Evolutionary conservation across 2,888 invertebrate species (phyloP), one percentile per base, ranked within the genome.

Genomic region (Nephrocerus scutellatus): DNA sequence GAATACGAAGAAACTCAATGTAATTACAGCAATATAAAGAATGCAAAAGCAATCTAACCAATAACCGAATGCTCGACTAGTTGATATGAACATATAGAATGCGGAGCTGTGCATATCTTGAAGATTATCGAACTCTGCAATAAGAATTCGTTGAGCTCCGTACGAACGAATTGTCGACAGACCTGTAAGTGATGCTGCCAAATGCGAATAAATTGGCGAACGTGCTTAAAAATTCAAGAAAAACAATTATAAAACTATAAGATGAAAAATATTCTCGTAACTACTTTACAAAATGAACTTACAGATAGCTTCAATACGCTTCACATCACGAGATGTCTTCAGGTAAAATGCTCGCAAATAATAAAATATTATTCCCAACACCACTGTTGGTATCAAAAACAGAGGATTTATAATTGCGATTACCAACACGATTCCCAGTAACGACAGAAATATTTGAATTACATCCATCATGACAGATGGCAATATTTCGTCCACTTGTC

Each of bases 131-230:
- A 90, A 89, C 62, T 88, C 87, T 21, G 75, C 70, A 30, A 79
- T 78, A 28, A 95, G 78, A 15, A 83, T 77, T 36, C 79, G 74
- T 60, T 90, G 84, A 0, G 88, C 88, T 6, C 79, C 78, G 60
- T 88, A 92, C 0, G 93, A 88, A 37, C 96, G 75, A 31, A 97
- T 92, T 0, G 93, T 93, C 0, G 89, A 80, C 44, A 97, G 72
- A 1, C 96, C 96, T 62, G 87, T 84, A 5, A 97, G 72, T 0
- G 90, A 82, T 18, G 92, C 86, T 58, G 83, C 88, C 55, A 96
- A 71, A 60, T 95, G 93, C 3, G 87, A 85, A 70, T 93, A 96
- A n/a, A 97, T 88, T 0, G 96, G 96, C 55, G 92, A 92, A 43
- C 92, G 82, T 47, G 90, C 83, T n/a, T 79, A 8, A 19, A 32